These are phyloP conservation scores for Anguilla japonica DNA, from an alignment of 2,113 vertebrate genomes.

Conservation along the genomic window DNA sequence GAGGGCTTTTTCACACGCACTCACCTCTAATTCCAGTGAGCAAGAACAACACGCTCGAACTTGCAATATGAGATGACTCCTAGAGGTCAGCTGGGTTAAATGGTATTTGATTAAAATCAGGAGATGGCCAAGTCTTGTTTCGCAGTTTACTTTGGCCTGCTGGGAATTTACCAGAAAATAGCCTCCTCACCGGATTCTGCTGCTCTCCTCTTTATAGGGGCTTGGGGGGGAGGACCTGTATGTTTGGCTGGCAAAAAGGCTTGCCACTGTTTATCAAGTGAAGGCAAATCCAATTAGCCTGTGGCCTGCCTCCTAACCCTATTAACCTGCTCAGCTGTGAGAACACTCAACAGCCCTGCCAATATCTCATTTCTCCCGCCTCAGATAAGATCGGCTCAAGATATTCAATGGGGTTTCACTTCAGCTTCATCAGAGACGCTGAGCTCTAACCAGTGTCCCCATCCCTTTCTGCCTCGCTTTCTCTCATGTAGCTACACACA, in stretches of 20 bases:
- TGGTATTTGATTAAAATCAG: slow-evolving; percentile 81
- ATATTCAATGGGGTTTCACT: slow-evolving; percentile 87
- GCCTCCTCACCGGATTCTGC: slow-evolving; percentile 44
- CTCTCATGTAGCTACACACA: slow-evolving; percentile 64
- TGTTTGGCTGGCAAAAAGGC: slow-evolving; percentile 71
- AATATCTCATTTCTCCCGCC: slow-evolving; percentile 94
- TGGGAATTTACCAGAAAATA: slow-evolving; percentile 69
- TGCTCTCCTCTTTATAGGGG: slow-evolving; percentile 36
- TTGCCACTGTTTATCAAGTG: slow-evolving; percentile 89
- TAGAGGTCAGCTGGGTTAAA: slow-evolving; percentile 75
- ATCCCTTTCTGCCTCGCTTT: slow-evolving; percentile 59
- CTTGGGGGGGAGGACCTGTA: slow-evolving; percentile 58
- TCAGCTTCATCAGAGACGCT: slow-evolving; percentile 72
- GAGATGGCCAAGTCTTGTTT: slow-evolving; percentile 69
- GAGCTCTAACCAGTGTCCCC: slow-evolving; percentile 71
- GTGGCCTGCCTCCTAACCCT: slow-evolving; percentile 89
- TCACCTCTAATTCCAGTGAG: slow-evolving; percentile 56
- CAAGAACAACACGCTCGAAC: slow-evolving; percentile 61
- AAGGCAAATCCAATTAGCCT: slow-evolving; percentile 97
- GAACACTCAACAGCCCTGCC: slow-evolving; percentile 87
- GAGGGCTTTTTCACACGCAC: slow-evolving; percentile 46
- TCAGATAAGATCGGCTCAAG: slow-evolving; percentile 93
- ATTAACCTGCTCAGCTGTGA: slow-evolving; percentile 93
- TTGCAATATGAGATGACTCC: slow-evolving; percentile 69
- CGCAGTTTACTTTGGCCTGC: slow-evolving; percentile 56